phyloP scores from a whole-genome alignment of 2,797 vertebrate species.

The Eleutherodactylus coqui region DNA sequence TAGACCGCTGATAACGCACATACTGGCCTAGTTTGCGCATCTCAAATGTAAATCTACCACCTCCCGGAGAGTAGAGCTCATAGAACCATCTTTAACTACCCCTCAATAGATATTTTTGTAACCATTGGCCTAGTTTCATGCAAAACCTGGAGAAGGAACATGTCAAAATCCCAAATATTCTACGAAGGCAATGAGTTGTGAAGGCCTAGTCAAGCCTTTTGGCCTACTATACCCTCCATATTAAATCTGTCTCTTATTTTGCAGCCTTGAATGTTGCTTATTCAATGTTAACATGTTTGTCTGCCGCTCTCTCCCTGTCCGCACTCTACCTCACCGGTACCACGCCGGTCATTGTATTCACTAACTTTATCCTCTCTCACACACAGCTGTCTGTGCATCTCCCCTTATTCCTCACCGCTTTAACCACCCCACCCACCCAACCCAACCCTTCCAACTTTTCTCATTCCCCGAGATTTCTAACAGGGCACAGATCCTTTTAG shows the following conservation, averaged over 20 bases:
- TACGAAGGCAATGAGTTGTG: not conserved
- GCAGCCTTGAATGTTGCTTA: conserved; percentile 59
- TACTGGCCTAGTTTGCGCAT: conserved; percentile 51
- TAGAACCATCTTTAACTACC: conserved; percentile 27
- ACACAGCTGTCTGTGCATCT: conserved; percentile 57
- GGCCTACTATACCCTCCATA: conserved; percentile 20
- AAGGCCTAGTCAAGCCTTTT: not conserved
- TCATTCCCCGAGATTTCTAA: conserved; percentile 50
- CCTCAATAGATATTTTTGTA: not conserved
- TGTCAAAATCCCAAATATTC: not conserved
- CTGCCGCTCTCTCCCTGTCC: conserved; percentile 50
- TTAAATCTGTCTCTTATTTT: conserved; percentile 59
- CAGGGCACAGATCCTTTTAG: conserved; percentile 57
- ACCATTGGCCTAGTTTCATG: conserved; percentile 38
- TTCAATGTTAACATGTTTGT: conserved; percentile 43
- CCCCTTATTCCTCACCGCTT: conserved; percentile 28
- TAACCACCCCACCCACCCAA: not conserved
- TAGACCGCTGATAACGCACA: conserved; percentile 25
- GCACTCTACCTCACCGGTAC: conserved; percentile 46
- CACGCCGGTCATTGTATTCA: conserved; percentile 46
- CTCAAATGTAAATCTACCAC: conserved; percentile 49
- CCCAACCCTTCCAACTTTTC: conserved; percentile 36
- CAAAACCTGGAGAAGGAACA: conserved; percentile 5
- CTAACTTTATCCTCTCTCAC: conserved; percentile 57
- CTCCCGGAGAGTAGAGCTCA: conserved; percentile 28